Conservation (phyloP, 2,113 vertebrate species). For the Oplegnathus fasciatus region DNA sequence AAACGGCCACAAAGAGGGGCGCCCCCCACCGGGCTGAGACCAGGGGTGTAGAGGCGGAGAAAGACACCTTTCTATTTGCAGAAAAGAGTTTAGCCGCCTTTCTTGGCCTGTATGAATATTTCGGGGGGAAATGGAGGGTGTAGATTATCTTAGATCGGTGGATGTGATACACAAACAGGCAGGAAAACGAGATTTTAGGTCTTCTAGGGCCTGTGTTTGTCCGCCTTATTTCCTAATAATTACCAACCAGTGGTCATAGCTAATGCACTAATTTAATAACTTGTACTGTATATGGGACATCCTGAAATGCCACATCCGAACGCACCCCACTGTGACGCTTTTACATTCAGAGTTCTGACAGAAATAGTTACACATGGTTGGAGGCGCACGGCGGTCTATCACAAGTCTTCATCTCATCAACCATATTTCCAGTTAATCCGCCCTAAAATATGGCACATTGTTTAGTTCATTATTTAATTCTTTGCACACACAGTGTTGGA, state of each 20-base stretch:
- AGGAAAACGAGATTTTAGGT: not conserved
- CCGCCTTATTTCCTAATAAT: not conserved
- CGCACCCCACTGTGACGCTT: not conserved
- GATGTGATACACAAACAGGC: not conserved
- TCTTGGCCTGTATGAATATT: slow-evolving; percentile 16
- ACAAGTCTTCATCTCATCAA: slow-evolving; percentile 8
- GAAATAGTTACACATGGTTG: not conserved
- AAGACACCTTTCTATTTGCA: slow-evolving; percentile 34
- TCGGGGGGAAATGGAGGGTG: not conserved
- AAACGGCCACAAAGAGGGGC: slow-evolving; percentile 64
- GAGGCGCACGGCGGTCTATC: not conserved
- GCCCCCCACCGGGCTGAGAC: slow-evolving; percentile 52
- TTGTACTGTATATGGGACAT: not conserved
- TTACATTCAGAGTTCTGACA: not conserved
- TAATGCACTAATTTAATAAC: not conserved
- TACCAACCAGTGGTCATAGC: not conserved
- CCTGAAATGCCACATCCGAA: not conserved
- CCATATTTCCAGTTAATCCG: not conserved
- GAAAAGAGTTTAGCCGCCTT: slow-evolving; percentile 35
- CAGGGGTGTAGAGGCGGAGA: slow-evolving; percentile 34
- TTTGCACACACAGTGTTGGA: not conserved
- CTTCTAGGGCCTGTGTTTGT: not conserved
- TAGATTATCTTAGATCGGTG: not conserved
- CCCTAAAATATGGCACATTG: not conserved
- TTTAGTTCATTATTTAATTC: not conserved